Evolutionary conservation across 2,113 vertebrate genomes (phyloP).

Genomic region (Spermophilus dauricus): DNA sequence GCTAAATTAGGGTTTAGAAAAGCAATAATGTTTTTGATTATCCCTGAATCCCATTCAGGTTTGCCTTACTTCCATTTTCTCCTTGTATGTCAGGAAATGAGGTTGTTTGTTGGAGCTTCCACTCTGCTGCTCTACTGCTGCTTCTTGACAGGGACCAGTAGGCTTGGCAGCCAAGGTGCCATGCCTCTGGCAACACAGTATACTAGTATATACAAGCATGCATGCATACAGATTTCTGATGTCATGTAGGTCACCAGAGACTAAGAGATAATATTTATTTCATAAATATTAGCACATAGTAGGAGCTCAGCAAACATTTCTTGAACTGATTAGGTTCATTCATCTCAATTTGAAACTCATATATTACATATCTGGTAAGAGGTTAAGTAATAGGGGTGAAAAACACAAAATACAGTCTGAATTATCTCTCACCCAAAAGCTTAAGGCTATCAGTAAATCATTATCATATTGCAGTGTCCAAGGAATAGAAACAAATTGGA

Average conservation of each 20-base stretch:
- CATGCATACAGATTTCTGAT: background rate
- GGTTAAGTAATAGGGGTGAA: background rate
- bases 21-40: too few relatives aligned
- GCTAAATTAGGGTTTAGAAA: too few relatives aligned
- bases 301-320: background rate
- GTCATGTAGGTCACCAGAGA: background rate
- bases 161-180: too few relatives aligned
- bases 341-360: background rate
- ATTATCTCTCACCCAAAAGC: constrained; percentile 58
- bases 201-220: background rate
- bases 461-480: constrained; percentile 10
- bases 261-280: background rate
- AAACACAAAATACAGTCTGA: constrained; percentile 63
- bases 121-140: too few relatives aligned
- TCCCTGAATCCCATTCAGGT: too few relatives aligned
- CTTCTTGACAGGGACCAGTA: too few relatives aligned
- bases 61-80: too few relatives aligned
- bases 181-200: background rate
- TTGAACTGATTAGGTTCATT: background rate
- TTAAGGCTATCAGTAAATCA: constrained; percentile 11
- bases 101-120: too few relatives aligned
- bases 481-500: background rate
- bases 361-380: constrained; percentile 53
- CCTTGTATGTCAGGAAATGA: too few relatives aligned
- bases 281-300: background rate